A percentile compares a stretch with the other conserved stretches of the same genome.
These are phyloP conservation scores for Clusia tigrina DNA, from an alignment of 2,888 invertebrate species.

Conservation along the genomic window DNA sequence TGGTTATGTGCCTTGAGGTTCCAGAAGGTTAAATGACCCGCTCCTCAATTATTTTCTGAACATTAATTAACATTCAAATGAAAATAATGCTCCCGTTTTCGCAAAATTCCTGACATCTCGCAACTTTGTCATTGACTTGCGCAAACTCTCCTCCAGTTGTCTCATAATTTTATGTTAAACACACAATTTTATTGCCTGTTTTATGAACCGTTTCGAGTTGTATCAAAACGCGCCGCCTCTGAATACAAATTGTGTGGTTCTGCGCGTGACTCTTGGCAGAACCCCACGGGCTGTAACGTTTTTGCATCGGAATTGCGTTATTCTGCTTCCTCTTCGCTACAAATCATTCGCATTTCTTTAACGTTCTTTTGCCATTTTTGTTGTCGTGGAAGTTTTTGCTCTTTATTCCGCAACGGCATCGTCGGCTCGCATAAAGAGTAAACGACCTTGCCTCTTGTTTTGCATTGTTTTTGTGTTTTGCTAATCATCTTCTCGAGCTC, in stretches of 20 bases:
- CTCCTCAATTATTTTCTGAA: not conserved
- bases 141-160: not conserved
- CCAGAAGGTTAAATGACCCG: not conserved
- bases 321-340: too few relatives aligned
- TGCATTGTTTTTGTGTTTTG: constrained; percentile 5
- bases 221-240: too few relatives aligned
- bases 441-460: constrained; percentile 10
- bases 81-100: not conserved
- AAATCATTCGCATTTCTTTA: not conserved
- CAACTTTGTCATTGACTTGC: not conserved
- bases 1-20: not conserved
- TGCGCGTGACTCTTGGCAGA: too few relatives aligned
- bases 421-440: not conserved
- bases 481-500: not conserved
- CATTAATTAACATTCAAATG: not conserved
- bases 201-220: too few relatives aligned
- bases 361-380: too few relatives aligned
- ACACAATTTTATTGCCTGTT: too few relatives aligned
- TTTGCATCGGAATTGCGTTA: not conserved
- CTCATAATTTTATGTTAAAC: too few relatives aligned
- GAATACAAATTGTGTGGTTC: too few relatives aligned
- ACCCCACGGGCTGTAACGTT: too few relatives aligned
- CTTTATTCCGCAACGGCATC: not conserved
- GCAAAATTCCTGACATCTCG: not conserved
- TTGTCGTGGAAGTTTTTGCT: not conserved